phyloP scores from a whole-genome alignment of 1,140 invertebrate genomes.

The Bombus affinis region DNA sequence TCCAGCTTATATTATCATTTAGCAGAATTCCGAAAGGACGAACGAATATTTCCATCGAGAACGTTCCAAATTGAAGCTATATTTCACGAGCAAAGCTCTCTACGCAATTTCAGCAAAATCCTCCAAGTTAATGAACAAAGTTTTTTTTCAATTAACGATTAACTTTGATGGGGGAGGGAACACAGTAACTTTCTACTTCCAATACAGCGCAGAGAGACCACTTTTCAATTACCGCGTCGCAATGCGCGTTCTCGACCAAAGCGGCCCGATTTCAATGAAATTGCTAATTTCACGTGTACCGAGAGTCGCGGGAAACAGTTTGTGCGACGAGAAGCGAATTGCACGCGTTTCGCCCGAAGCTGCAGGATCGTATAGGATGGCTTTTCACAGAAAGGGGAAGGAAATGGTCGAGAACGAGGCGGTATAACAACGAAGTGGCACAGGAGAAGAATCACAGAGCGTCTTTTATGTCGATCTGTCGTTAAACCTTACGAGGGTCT shows the following conservation, averaged over 20 bases:
- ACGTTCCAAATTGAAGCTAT: conserved; percentile 10
- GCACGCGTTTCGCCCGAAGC: conserved; percentile 13
- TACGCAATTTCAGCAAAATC: conserved; percentile 10
- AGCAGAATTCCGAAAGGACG: background rate
- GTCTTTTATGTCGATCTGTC: conserved; percentile 61
- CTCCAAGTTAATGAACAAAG: conserved; percentile 23
- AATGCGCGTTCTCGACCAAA: background rate
- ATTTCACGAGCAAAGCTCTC: background rate
- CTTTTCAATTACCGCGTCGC: conserved; percentile 28
- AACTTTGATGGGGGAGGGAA: background rate
- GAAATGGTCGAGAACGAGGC: conserved; percentile 8
- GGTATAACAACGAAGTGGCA: conserved; percentile 34
- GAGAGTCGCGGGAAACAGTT: background rate
- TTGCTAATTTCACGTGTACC: background rate
- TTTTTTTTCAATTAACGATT: conserved; percentile 24
- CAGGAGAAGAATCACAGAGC: conserved; percentile 29
- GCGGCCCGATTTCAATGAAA: background rate
- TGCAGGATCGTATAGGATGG: background rate
- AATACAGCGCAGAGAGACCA: background rate
- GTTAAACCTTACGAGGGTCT: conserved; percentile 43
- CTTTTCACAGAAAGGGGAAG: background rate
- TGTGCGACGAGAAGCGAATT: background rate
- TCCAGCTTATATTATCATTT: background rate
- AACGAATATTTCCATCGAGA: background rate
- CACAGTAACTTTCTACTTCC: background rate